A percentile compares a stretch with the other conserved stretches of the same genome.
phyloP scores from a whole-genome alignment of 2,888 invertebrate species.

The Papilio gigon region DNA sequence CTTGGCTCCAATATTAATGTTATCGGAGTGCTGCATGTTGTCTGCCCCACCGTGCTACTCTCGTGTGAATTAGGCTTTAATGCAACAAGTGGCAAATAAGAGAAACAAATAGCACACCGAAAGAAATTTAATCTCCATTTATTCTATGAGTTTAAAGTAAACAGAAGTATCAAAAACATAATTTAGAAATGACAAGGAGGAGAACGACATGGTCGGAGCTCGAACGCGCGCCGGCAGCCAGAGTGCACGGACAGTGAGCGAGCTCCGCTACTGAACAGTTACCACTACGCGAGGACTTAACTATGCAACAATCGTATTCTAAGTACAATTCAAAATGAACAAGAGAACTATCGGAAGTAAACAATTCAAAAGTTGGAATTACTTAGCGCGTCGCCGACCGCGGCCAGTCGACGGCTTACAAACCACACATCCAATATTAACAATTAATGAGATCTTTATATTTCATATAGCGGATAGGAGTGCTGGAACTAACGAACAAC shows the following conservation, averaged over 20 bases:
- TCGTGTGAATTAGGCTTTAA: too few relatives aligned
- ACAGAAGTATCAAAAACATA: slow-evolving; percentile 74
- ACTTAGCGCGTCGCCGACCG: background rate
- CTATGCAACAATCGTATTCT: slow-evolving; percentile 46
- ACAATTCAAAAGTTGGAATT: background rate
- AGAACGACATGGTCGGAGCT: too few relatives aligned
- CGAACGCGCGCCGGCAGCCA: too few relatives aligned
- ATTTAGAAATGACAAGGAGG: slow-evolving; percentile 34
- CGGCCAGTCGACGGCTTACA: slow-evolving; percentile 8
- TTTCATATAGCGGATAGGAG: slow-evolving; percentile 53
- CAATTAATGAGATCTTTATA: slow-evolving; percentile 63
- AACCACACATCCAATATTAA: slow-evolving; percentile 43
- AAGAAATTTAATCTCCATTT: slow-evolving; percentile 64
- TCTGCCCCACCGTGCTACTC: too few relatives aligned
- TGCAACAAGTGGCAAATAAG: background rate
- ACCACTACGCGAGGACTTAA: slow-evolving; percentile 38
- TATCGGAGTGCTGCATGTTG: too few relatives aligned
- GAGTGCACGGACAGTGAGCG: too few relatives aligned
- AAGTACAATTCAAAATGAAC: slow-evolving; percentile 20
- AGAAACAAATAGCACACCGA: slow-evolving; percentile 41
- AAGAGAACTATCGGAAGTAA: slow-evolving; percentile 32
- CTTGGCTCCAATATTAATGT: too few relatives aligned
- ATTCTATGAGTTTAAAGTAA: slow-evolving; percentile 74
- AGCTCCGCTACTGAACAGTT: background rate
- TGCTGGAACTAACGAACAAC: slow-evolving; percentile 15